Conservation (phyloP, 2,888 invertebrate species). For the Diaphora mendica region DNA sequence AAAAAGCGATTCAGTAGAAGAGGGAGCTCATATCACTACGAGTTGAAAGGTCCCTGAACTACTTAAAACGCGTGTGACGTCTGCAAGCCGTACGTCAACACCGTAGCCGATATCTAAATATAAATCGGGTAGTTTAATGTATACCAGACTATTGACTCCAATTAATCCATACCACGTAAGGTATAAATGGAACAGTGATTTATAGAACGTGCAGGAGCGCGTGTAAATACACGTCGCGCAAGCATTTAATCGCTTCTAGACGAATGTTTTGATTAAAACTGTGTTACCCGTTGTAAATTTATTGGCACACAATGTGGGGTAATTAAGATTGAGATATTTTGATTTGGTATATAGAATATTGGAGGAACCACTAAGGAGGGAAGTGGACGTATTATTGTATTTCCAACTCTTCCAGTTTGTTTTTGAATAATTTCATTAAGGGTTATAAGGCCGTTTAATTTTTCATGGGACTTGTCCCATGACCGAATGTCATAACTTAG, state of each 20-base stretch:
- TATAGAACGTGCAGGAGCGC: slow-evolving; percentile 21
- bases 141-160: slow-evolving; percentile 9
- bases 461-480: too few relatives aligned
- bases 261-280: slow-evolving; percentile 46
- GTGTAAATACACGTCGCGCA: slow-evolving; percentile 23
- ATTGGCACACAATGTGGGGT: background rate
- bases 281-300: slow-evolving; percentile 25
- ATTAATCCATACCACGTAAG: slow-evolving; percentile 15
- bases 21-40: background rate
- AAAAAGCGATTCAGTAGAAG: background rate
- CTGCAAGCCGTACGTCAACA: background rate
- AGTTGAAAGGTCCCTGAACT: background rate
- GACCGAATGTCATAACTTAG: too few relatives aligned
- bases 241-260: slow-evolving; percentile 40
- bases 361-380: too few relatives aligned
- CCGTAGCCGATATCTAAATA: background rate
- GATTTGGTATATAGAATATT: background rate
- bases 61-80: background rate
- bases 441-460: too few relatives aligned
- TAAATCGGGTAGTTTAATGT: background rate
- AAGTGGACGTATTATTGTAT: too few relatives aligned
- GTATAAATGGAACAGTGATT: slow-evolving; percentile 20
- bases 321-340: background rate
- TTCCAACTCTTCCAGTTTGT: too few relatives aligned
- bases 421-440: too few relatives aligned